These are phyloP conservation scores for Drosophila merina DNA, from an alignment of 2,888 invertebrate genomes.

Conservation along the genomic window DNA sequence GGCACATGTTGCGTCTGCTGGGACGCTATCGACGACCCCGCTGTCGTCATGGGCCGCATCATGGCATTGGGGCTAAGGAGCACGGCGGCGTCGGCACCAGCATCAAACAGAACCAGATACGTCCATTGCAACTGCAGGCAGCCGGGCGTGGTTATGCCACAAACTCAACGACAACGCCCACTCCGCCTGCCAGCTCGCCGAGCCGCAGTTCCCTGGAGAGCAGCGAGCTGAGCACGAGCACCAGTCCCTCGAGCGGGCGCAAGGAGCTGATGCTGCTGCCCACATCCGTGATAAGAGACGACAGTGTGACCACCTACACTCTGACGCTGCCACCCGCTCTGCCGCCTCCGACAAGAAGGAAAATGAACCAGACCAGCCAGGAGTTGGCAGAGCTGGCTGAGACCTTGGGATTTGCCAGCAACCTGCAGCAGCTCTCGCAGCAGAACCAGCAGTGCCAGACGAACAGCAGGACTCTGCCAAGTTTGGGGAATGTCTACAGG, in stretches of 20 bases:
- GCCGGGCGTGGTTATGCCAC: constrained; percentile 53
- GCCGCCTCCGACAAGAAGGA: constrained; percentile 85
- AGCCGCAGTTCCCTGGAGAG: constrained; percentile 55
- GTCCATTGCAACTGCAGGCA: constrained; percentile 79
- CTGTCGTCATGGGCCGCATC: constrained; percentile 62
- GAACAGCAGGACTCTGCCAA: constrained; percentile 67
- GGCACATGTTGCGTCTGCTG: constrained; percentile 83
- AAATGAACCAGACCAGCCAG: constrained; percentile 85
- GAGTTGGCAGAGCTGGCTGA: constrained; percentile 86
- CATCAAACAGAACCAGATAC: constrained; percentile 83
- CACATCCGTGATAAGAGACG: constrained; percentile 82
- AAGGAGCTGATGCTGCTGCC: constrained; percentile 81
- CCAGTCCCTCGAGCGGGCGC: constrained; percentile 44
- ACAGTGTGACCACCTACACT: constrained; percentile 78
- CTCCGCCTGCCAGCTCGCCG: constrained; percentile 60
- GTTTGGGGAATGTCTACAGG: constrained; percentile 76
- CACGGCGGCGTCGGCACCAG: constrained; percentile 58
- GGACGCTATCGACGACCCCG: constrained; percentile 82
- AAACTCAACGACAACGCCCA: constrained; percentile 45
- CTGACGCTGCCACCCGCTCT: constrained; percentile 83
- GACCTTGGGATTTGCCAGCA: constrained; percentile 84
- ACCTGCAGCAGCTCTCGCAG: constrained; percentile 22
- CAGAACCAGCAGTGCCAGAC: constrained; percentile 55
- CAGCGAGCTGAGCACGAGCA: constrained; percentile 65
- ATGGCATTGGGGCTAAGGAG: constrained; percentile 49